A percentile compares a stretch with the other conserved stretches of the same genome.
Conservation (phyloP, 2,797 vertebrate genomes). For the Lithobates pipiens region DNA sequence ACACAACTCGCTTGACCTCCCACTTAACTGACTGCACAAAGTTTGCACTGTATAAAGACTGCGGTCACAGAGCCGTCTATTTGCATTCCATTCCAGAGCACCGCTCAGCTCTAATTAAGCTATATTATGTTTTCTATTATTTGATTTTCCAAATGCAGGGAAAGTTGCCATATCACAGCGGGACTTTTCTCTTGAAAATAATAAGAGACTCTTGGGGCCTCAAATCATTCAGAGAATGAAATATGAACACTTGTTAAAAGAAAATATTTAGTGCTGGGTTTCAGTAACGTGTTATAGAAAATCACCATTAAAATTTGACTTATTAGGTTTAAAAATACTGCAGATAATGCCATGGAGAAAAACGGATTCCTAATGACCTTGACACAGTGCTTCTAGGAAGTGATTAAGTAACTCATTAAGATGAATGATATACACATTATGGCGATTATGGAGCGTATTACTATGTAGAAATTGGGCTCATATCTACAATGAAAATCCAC, state of each 20-base stretch:
- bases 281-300: constrained; percentile 20
- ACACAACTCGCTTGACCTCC: not conserved
- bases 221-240: constrained; percentile 28
- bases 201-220: constrained; percentile 53
- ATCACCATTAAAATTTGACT: not conserved
- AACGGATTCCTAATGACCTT: constrained; percentile 46
- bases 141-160: constrained; percentile 23
- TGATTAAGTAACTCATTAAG: constrained; percentile 52
- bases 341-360: constrained; percentile 11
- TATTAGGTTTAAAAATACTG: constrained; percentile 32
- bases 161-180: constrained; percentile 48
- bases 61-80: not conserved
- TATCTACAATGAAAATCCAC: constrained; percentile 9
- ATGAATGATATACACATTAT: constrained; percentile 46
- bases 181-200: constrained; percentile 26
- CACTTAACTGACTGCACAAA: not conserved
- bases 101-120: constrained; percentile 28
- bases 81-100: constrained; percentile 3
- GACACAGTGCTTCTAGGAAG: constrained; percentile 37
- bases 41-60: not conserved
- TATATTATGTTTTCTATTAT: constrained; percentile 36
- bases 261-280: constrained; percentile 2
- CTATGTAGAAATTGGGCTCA: constrained; percentile 29
- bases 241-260: constrained; percentile 21
- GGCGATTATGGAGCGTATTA: constrained; percentile 38